Conservation (phyloP, 2,113 vertebrate species). For the Dissostichus mawsoni region DNA sequence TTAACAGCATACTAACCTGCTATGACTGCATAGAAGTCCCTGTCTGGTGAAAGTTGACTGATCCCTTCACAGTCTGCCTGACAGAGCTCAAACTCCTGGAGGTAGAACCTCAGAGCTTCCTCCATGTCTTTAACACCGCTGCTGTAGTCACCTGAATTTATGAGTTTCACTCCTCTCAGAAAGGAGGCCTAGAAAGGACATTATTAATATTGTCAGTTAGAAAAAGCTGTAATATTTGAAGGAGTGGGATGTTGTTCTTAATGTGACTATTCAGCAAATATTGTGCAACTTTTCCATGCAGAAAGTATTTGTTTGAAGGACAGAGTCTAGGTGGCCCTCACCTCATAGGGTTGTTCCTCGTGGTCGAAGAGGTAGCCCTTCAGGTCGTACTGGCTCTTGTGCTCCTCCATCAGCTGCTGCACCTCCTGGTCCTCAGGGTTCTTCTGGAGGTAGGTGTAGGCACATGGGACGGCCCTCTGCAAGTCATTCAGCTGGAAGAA, state of each 20-base stretch:
- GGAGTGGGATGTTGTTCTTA: too few relatives aligned
- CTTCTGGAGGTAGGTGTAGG: conserved; percentile 91
- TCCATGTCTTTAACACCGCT: conserved; percentile 86
- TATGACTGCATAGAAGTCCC: conserved; percentile 86
- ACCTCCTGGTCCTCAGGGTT: conserved; percentile 90
- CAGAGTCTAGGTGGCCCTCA: conserved; percentile 37
- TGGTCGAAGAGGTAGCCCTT: conserved; percentile 87
- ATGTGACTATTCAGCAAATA: too few relatives aligned
- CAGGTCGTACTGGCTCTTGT: conserved; percentile 85
- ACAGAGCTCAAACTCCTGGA: conserved; percentile 84
- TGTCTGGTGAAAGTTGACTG: conserved; percentile 82
- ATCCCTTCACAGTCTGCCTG: conserved; percentile 85
- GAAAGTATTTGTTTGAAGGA: too few relatives aligned
- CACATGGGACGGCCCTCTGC: conserved; percentile 88
- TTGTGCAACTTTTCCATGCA: too few relatives aligned
- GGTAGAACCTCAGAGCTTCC: conserved; percentile 85
- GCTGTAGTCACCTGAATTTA: conserved; percentile 86
- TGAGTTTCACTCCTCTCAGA: conserved; percentile 87
- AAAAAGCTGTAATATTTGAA: too few relatives aligned
- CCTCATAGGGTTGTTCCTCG: conserved; percentile 88
- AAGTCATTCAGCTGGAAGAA: conserved; percentile 83
- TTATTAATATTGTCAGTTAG: background rate
- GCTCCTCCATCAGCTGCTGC: conserved; percentile 85
- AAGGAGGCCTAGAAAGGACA: conserved; percentile 80
- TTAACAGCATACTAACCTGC: conserved; percentile 80